Base-by-base conservation (phyloP, 1,140 invertebrate genomes). In the Diachasma alloeum region DNA sequence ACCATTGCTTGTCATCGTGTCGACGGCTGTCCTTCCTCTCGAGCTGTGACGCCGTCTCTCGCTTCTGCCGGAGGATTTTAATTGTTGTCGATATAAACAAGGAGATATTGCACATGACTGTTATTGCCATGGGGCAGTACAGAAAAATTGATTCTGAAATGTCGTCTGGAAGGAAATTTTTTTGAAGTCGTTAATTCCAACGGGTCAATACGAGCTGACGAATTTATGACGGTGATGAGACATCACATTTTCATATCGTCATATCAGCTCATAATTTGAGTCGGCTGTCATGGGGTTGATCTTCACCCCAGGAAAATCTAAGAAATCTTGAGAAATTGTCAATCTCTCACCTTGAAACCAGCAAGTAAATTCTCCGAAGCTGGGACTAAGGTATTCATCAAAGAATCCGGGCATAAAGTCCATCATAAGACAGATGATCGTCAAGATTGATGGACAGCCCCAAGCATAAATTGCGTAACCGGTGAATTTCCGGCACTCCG, bases 401-500 rank as follows among this genome's bases (percentile, higher is more conserved):
- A 31, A 8, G 31, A 31, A 31, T 3, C 24, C 13, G 19, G 59
- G 59, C 8, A 10, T 19, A 63, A 63, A 63, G 9, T 24, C 11
- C 68, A 76, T 71, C 17, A 76, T 71, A 0, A 76, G 31, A 63
- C 67, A 71, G 15, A 76, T 59, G 19, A 19, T 48, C 19, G 74
- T 76, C 13, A 76, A 59, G 10, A 76, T 36, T 0, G 42, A 24
- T 22, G 74, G 46, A 42, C 68, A 76, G 0, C 74, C 74, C 59
- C 59, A 63, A 24, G 59, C 59, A 15, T 63, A 63, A 26, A 92
- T 84, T 0, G 93, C 94, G 81, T 95, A 95, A 69, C 92, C 80
- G 0, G 91, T 81, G 80, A 94, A 94, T 36, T 93, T 92, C 76
- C 90, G 91, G 10, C 80, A 80, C 68, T 91, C 90, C 5, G 79